A percentile compares a stretch with the other conserved stretches of the same genome.
These are phyloP conservation scores for Drosophila ironensis DNA, from an alignment of 1,140 invertebrate species.

Conservation along the genomic window DNA sequence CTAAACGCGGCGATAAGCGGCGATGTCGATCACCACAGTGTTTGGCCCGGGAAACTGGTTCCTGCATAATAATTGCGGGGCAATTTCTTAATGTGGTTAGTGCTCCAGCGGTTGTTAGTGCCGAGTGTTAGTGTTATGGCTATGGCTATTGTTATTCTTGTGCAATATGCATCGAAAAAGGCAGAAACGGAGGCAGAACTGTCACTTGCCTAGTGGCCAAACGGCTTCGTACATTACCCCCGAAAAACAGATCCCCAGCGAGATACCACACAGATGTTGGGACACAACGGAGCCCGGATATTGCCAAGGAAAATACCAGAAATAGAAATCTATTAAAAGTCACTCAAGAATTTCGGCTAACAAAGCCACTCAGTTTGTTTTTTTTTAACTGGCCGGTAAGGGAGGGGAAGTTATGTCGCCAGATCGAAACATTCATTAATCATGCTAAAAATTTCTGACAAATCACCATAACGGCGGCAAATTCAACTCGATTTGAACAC, in stretches of 20 bases:
- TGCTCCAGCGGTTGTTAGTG: background rate
- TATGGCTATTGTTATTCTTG: conserved; percentile 43
- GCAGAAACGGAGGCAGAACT: conserved; percentile 49
- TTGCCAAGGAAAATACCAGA: conserved; percentile 31
- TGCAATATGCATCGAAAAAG: conserved; percentile 47
- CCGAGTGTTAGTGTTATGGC: too few relatives aligned
- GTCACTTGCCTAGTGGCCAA: conserved; percentile 59
- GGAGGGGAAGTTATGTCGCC: conserved; percentile 43
- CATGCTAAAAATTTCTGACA: conserved; percentile 71
- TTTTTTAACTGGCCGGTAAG: background rate
- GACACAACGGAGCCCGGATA: conserved; percentile 35
- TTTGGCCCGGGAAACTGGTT: conserved; percentile 19
- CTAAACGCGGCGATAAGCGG: conserved; percentile 24
- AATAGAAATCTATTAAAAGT: conserved; percentile 63
- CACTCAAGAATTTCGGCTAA: conserved; percentile 56
- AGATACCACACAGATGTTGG: conserved; percentile 19
- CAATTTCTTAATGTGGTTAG: conserved; percentile 29
- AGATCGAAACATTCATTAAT: conserved; percentile 69
- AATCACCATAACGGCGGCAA: conserved; percentile 65
- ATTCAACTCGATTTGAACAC: conserved; percentile 14
- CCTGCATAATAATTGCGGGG: conserved; percentile 31
- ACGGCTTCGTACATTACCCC: conserved; percentile 73
- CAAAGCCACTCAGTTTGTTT: conserved; percentile 13
- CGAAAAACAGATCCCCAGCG: conserved; percentile 19
- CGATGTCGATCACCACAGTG: conserved; percentile 10